Base-by-base conservation (phyloP, 2,888 invertebrate species). In the Magallana nippona region DNA sequence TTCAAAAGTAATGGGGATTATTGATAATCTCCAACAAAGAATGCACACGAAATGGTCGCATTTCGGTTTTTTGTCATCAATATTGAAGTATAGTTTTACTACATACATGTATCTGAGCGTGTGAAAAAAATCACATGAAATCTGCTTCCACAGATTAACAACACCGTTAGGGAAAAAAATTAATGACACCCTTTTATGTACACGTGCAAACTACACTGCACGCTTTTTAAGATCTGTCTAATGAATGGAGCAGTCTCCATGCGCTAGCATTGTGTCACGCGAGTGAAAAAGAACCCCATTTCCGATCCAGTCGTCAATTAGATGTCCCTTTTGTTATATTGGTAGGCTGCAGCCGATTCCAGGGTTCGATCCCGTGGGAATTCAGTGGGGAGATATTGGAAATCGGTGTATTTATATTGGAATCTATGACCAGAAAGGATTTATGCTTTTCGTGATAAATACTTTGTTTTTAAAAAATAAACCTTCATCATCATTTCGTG, bases 221-320 rank as follows among this genome's bases (percentile, higher is more conserved):
- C 71, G 71, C 71, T 71, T 71, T 71, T 71, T 32, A 32, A 27
- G 71, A 71, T 71, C 71, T 71, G 71, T 15, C 71, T 71, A 71
- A 71, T 71, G 71, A 71, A 71, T 71, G 15, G 71, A 71, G 13
- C 71, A 22, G 32, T 71, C 71, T 22, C 71, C 15, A 71, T 27
- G 71, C 71, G 13, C 27, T 22, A 32, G 71, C 27, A 71, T 27
- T 71, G 71, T 71, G 71, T 71, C 71, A 71, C 71, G 71, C 71
- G 71, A 71, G 71, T 71, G 71, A 71, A 71, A 71, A 71, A 71
- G 27, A 71, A 13, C 32, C 71, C 71, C 27, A 71, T 71, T 71
- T 71, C 71, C 71, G 71, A 71, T 71, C 71, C 71, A 71, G 32
- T 71, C 71, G 71, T 71, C 71, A 71, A 71, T 71, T 71, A 71